Evolutionary conservation across 1,140 invertebrate species (phyloP), one percentile per base, ranked within the genome.

Genomic region (Cryptotermes secundus): DNA sequence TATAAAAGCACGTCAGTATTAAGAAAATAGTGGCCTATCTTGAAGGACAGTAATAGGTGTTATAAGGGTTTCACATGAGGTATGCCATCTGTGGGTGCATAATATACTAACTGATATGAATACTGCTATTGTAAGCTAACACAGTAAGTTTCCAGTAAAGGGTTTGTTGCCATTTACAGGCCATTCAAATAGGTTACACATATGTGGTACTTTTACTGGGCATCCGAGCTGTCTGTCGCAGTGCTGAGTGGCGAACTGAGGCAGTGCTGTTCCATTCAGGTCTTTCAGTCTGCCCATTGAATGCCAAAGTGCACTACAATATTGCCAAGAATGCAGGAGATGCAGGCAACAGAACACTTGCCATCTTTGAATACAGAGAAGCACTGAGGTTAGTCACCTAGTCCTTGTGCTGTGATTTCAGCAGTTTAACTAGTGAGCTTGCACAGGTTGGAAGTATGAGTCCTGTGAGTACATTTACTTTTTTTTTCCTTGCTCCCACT

Each of bases 271-370:
- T 96, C 87, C 89, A 89, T 81, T 95, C 94, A 79, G 96, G 94
- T 0, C 86, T 96, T 19, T 86, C 90, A 53, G 94, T 97, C 80
- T 97, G 96, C 88, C 96, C 96, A 7, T 89, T 94, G 14, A 99
- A 99, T 92, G 97, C 97, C 31, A 98, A 99, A 92, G 96, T 99
- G 22, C 97, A 98, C 89, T 99, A 99, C 88, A 99, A 99, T 90
- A 94, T 99, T 84, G 98, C 94, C 0, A 98, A 98, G 90, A 93
- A 86, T 85, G 93, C 95, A 80, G 95, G 94, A 16, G 96, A 98
- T 88, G 89, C 89, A n/a, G 93, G 95, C 36, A 90, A 96, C 86
- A 90, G 90, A 83, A 88, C 90, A 24, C 90, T 92, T 86, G 97
- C 97, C 6, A 92, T 97, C 83, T 86, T 90, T 34, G 94, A 96